Percentiles rank a stretch among this genome's conserved stretches.
These are phyloP conservation scores for Tineola bisselliella DNA, from an alignment of 2,888 invertebrate genomes.

Conservation along the genomic window DNA sequence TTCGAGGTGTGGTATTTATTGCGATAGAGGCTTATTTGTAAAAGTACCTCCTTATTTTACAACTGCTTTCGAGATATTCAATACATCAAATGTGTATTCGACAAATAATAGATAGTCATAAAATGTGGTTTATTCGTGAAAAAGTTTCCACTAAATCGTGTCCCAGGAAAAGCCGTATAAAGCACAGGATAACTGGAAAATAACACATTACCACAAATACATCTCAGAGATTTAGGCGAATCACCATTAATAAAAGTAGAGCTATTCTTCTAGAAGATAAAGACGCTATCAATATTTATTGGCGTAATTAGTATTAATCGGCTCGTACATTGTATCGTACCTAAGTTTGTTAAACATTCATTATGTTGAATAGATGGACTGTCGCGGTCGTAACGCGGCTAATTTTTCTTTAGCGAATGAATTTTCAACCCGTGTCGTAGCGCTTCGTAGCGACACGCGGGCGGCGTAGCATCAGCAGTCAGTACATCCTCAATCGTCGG, in stretches of 20 bases:
- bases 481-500: conserved; percentile 48
- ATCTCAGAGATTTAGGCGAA: conserved; percentile 35
- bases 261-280: conserved; percentile 60
- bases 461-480: conserved; percentile 42
- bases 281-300: conserved; percentile 64
- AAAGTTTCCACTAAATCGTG: background rate
- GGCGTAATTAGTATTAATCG: conserved; percentile 66
- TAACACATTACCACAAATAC: conserved; percentile 7
- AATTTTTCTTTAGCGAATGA: conserved; percentile 50
- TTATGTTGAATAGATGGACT: conserved; percentile 47
- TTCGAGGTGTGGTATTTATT: conserved; percentile 9
- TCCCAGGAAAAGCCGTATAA: background rate
- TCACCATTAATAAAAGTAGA: conserved; percentile 56
- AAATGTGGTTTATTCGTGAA: background rate
- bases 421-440: conserved; percentile 29
- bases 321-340: conserved; percentile 54
- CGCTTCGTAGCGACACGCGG: conserved; percentile 21
- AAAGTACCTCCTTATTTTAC: conserved; percentile 1
- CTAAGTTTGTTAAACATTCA: conserved; percentile 20
- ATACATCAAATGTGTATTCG: background rate
- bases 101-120: background rate
- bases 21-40: conserved; percentile 3
- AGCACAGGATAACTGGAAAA: background rate
- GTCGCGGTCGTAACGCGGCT: conserved; percentile 47
- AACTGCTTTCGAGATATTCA: background rate